These are phyloP conservation scores for Hirtodrosophila duncani DNA, from an alignment of 2,888 invertebrate species.

Conservation along the genomic window DNA sequence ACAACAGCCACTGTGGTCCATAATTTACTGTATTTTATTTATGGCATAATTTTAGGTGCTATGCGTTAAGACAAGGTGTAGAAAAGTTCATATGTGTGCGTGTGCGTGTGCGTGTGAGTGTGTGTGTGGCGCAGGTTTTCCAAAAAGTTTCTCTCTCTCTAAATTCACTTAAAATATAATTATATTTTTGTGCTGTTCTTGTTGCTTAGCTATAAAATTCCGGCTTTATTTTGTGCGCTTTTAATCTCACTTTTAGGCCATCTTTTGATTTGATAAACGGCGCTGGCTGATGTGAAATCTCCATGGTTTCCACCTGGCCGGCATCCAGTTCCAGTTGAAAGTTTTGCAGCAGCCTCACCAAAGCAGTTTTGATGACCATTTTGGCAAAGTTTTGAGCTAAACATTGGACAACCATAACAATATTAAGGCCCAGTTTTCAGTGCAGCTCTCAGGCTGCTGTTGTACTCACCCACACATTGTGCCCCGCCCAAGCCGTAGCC, in stretches of 20 bases:
- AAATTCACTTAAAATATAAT: slow-evolving; percentile 13
- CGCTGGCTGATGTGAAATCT: slow-evolving; percentile 60
- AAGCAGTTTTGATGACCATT: slow-evolving; percentile 71
- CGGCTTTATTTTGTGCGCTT: slow-evolving; percentile 40
- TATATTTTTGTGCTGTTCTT: too few relatives aligned
- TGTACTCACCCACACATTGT: slow-evolving; percentile 75
- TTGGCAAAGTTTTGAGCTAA: slow-evolving; percentile 75
- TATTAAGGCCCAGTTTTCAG: neutral
- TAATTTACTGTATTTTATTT: slow-evolving; percentile 59
- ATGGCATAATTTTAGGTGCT: slow-evolving; percentile 64
- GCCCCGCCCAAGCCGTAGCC: slow-evolving; percentile 78
- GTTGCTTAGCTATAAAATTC: slow-evolving; percentile 40
- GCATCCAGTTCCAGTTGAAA: slow-evolving; percentile 62
- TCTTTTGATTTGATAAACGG: slow-evolving; percentile 53
- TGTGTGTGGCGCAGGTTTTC: too few relatives aligned
- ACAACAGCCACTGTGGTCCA: slow-evolving; percentile 24
- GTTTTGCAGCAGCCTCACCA: slow-evolving; percentile 68
- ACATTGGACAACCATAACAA: slow-evolving; percentile 4
- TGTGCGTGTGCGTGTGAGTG: too few relatives aligned
- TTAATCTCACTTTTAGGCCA: slow-evolving; percentile 63
- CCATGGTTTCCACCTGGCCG: slow-evolving; percentile 30
- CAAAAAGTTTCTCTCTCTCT: neutral
- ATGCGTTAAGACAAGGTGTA: slow-evolving; percentile 47
- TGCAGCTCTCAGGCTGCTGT: neutral
- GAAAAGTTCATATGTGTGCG: too few relatives aligned